Evolutionary conservation across 35 echinoderm and acorn worm species (phyloP), one percentile per base, ranked within the genome.

Genomic region (Heliocidaris tuberculata): DNA sequence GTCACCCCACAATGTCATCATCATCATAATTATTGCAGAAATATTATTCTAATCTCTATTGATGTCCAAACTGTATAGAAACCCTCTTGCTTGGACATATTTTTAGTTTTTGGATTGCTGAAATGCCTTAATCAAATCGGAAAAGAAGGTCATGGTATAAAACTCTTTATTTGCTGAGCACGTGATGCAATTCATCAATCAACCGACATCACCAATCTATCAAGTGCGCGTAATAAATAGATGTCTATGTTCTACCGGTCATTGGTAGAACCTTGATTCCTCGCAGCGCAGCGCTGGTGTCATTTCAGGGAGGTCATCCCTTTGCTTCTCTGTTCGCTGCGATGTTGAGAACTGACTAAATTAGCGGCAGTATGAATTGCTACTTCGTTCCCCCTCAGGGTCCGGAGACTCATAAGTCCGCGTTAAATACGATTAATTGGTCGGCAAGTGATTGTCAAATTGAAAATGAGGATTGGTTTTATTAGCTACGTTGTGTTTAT

Each of bases 401-500:
- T 21, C 47, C 48, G 16, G 11, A 9, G 30, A 93, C 48, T 93
- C 91, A 59, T 93, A 59, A 93, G 91, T n/a, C n/a, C 48, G 91
- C 48, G 91, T 93, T 93, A 93, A 93, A 93, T 59, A 59, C 91
- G 91, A 93, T 93, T 93, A 93, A 93, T 93, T 93, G 91, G 91
- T 93, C 91, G 91, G 91, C 91, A 59, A 52, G 91, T 93, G 47
- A 93, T 93, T 93, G 91, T 93, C 91, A 59, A 93, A 89, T 47
- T 89, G 87, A 47, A 86, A 89, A 89, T 32, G 87, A 47, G 87
- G 65, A 78, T 78, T 78, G 65, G 65, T 78, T 78, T 78, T 78
- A 78, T 78, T 78, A 78, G 65, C 65, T 78, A 27, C 65, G 21
- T 78, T 78, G 65, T 78, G 27, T 78, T 78, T 78, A 78, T 78